Base-by-base conservation (phyloP, 2,797 vertebrate genomes). In the Karalla daura region DNA sequence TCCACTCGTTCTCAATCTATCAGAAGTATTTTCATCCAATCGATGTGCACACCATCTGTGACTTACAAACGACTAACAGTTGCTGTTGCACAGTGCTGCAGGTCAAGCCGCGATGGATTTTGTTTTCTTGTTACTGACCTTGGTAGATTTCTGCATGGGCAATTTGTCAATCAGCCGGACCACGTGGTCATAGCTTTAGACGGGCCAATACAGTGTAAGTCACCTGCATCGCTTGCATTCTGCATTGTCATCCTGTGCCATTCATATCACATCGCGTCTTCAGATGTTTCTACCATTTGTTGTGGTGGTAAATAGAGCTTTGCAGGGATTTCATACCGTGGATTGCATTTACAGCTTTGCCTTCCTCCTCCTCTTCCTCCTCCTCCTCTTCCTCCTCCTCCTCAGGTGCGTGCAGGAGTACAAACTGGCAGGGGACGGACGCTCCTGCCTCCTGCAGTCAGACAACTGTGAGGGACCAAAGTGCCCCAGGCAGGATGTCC, bases 321-420 rank as follows among this genome's bases (percentile, higher is more conserved):
- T 56, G 89, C 30, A 15, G 21, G 11, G 49, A 7, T 54, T 10
- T 18, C 12, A 37, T n/a, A 4, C 47, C 50, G 5, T 52, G 18
- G 35, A 13, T 47, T 30, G 43, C 17, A 47, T 15, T 85, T 73
- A 88, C 79, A 75, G 36, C 2, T 33, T 56, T 63, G 52, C 17
- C 24, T 58, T 55, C 24, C 15, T 54, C 45, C 41, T 1, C 86
- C 59, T 55, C 24, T 14, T 54, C 45, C 41, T 1, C 86, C 59
- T 55, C 24, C 15, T 54, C 45, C 41, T 1, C 86, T 58, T 55
- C 24, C 15, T 54, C 45, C 59, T 55, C 24, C 15, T 54, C 45
- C 41, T 1, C 86, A 99, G 98, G 49, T 99, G 98, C 2, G 98
- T 99, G 64, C 97, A 99, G 88, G 98, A 99, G 78, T 99, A 99